Evolutionary conservation across 2,888 invertebrate species (phyloP), one percentile per base, ranked within the genome.

Genomic region (Acanthoscelides obtectus): DNA sequence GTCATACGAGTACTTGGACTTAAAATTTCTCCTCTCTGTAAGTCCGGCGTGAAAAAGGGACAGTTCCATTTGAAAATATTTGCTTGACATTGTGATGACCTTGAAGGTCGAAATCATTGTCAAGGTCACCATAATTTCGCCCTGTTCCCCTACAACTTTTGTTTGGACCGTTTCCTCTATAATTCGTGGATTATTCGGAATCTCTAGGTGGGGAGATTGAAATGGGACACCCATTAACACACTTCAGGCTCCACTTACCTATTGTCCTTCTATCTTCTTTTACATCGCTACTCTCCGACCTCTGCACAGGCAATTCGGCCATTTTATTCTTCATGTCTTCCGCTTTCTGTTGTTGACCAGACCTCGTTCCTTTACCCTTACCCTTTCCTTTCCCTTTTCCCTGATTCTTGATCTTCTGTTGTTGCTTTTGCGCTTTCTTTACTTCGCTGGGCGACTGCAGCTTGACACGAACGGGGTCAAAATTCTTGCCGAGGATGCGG

Each of bases 401-500:
- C 4, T 70, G 70, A 20, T 64, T 71, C 4, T 63, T 69, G 21
- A 69, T 73, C 64, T 66, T 71, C 17, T 64, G 22, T 8, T 78
- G 77, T n/a, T 80, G 21, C 74, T 83, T 74, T 79, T 83, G 73
- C 71, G 81, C 74, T 2, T 76, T 81, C 70, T 83, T 86, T 80
- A 90, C 90, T 75, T 85, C 87, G 17, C 87, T 88, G 0, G 88
- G 88, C 68, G 83, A 83, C 75, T 90, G 88, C 45, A 93, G 85
- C 80, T 91, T 91, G 0, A 95, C 95, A 76, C 92, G 92, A 72
- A 95, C 95, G 0, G 95, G 95, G 83, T 95, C 95, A 85, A 94
- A 95, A 69, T 93, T 93, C 75, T 90, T 89, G 69, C 92, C 89
- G 76, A 95, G 86, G 73, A 95, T 93, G 78, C 91, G 91, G 86